Conservation (phyloP, 2,888 invertebrate species). For the Brachyopa scutellaris region DNA sequence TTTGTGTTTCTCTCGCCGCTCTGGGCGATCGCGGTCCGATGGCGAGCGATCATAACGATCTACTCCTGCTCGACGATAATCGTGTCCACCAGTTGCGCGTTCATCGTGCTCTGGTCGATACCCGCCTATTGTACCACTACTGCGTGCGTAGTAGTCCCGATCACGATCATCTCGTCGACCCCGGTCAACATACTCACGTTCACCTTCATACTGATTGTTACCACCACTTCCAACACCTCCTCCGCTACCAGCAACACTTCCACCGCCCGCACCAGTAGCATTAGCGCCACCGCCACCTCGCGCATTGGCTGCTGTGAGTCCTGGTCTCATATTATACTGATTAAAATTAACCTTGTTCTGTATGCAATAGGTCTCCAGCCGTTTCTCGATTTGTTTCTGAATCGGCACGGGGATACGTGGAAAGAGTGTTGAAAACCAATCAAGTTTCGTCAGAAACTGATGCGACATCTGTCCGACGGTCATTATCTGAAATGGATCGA, state of each 20-base stretch:
- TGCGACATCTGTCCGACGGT: constrained; percentile 96
- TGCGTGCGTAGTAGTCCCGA: constrained; percentile 72
- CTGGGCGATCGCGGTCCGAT: constrained; percentile 74
- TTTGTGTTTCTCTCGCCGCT: constrained; percentile 79
- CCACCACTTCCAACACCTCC: constrained; percentile 12
- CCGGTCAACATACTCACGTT: constrained; percentile 79
- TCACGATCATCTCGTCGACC: constrained; percentile 75
- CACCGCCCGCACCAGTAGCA: constrained; percentile 32
- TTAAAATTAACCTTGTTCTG: constrained; percentile 80
- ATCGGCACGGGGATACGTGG: constrained; percentile 99
- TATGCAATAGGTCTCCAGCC: constrained; percentile 86
- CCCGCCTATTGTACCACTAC: constrained; percentile 71
- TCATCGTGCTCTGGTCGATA: constrained; percentile 80
- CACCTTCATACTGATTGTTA: constrained; percentile 74
- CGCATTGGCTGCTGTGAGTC: constrained; percentile 21
- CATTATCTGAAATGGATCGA: constrained; percentile 83
- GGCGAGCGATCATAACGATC: constrained; percentile 76
- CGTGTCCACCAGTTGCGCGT: constrained; percentile 71
- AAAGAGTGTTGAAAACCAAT: constrained; percentile 99
- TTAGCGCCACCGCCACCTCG: constrained; percentile 47
- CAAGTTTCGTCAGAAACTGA: constrained; percentile 96
- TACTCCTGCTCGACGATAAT: constrained; percentile 68
- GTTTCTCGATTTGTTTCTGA: constrained; percentile 94
- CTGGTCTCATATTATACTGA: constrained; percentile 74
- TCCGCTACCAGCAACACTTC: constrained; percentile 40